Evolutionary conservation across 2,888 invertebrate species (phyloP), one percentile per base, ranked within the genome.

Genomic region (Patella caerulea): DNA sequence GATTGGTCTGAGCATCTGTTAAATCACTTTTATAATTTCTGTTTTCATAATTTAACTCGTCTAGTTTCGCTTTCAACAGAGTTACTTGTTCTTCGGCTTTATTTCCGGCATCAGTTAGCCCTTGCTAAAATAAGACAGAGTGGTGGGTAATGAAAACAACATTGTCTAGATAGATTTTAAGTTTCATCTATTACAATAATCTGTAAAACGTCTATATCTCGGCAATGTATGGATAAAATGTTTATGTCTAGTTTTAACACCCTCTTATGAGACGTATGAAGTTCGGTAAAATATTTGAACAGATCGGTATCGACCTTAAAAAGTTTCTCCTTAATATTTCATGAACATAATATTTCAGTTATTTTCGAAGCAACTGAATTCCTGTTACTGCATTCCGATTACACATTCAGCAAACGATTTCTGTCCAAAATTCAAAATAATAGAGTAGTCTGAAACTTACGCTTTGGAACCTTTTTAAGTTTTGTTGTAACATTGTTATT

Each of bases 1-100:
- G 90, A 85, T 93, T 93, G 59, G 94, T 93, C 84, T 93, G 93
- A 29, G 93, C 93, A 82, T 94, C 94, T 7, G 93, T 92, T 77
- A 94, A 86, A 56, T 92, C 92, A 76, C 88, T 88, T 77, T 85
- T 85, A 73, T 94, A 87, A 72, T 92, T 91, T 59, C 92, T 86
- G 83, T 93, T 93, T 79, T 93, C 93, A 15, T 84, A 83, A 56
- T 89, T 88, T 56, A 92, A 88, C 77, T 93, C 92, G 80, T 92
- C 89, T 52, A 92, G 83, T 15, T 86, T 82, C 5, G 84, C 83
- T 78, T 91, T 91, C 80, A 91, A 78, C 11, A 88, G 87, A 17
- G 87, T 81, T 34, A 91, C 83, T 70, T 91, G 89, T 54, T 89
- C 89, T 76, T 90, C 90, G 45, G 85, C 84, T 55, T 86, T 86